Base-by-base conservation (phyloP, 1,140 invertebrate genomes). In the Anadara kagoshimensis region DNA sequence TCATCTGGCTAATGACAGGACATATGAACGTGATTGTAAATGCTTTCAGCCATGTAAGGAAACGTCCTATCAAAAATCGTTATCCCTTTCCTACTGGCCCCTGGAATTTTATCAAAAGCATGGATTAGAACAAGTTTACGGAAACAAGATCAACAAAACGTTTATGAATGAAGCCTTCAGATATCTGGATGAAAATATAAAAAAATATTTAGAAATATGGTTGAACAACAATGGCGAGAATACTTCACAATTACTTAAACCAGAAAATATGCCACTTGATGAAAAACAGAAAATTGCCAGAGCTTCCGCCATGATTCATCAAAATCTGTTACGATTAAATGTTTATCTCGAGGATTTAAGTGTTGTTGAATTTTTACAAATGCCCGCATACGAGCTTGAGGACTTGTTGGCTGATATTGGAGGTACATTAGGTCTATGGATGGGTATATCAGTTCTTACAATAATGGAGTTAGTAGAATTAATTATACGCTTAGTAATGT, bases 1-100 rank as follows among this genome's bases (percentile, higher is more conserved):
- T 44, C 62, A 84, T 24, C 65, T 86, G 14, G 76, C 82, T 68
- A 83, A 82, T 68, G 81, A 86, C 56, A 54, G 83, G 43, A 76
- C 78, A 44, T 86, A 86, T 69, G 84, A 86, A 70, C 75, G 62
- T 5, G 68, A 64, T 5, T 87, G 86, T 57, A 65, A 77, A 49
- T 87, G 86, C 58, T 86, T 76, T 49, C 86, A 87, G 71, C 86
- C 84, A 1, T 87, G 86, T 57, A 62, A 76, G 14, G 86, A 87
- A 64, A 86, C 82, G 8, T 75, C 79, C 24, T 87, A 86, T 70
- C 84, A 85, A 62, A 87, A 86, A 65, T 82, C 84, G 8, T 58
- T 87, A 0, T 87, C 86, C 11, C 73, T 86, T n/a, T 87, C 86
- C 22, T 87, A 87, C 72, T 87, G 84, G 84, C 86, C 86, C 4